These are phyloP conservation scores for Glyptemys insculpta DNA, from an alignment of 2,797 vertebrate genomes.

Conservation along the genomic window DNA sequence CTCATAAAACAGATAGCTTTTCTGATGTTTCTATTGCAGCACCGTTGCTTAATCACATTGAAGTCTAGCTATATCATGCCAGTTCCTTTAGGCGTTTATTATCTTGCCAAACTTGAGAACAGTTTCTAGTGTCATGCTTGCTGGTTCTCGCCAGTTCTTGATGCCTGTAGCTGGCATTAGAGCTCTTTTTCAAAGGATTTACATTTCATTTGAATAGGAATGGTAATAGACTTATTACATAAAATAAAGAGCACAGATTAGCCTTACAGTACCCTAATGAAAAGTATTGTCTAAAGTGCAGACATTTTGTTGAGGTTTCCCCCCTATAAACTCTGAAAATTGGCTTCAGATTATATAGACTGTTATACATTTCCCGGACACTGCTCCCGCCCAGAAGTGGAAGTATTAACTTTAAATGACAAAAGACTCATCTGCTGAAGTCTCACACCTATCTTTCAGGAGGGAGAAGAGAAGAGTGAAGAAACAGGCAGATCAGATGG, in stretches of 20 bases:
- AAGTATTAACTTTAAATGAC: background rate
- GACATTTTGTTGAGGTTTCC: background rate
- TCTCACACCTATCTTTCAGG: background rate
- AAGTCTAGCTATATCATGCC: constrained; percentile 5
- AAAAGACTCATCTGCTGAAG: background rate
- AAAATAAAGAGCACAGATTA: background rate
- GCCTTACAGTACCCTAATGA: background rate
- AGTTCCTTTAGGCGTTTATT: constrained; percentile 18
- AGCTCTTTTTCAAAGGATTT: constrained; percentile 42
- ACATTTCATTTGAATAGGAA: constrained; percentile 42
- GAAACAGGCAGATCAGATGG: background rate
- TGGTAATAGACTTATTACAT: background rate
- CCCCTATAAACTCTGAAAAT: background rate
- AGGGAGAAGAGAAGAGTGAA: background rate
- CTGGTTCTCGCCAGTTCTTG: constrained; percentile 50
- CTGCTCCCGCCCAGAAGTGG: background rate
- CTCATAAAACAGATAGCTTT: background rate
- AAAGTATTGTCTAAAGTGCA: background rate
- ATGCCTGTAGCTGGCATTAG: background rate
- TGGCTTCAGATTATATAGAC: background rate
- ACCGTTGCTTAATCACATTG: background rate
- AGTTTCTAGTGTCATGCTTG: background rate
- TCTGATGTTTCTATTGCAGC: constrained; percentile 28
- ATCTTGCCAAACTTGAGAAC: background rate
- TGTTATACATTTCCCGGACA: background rate